A percentile compares a stretch with the other conserved stretches of the same genome.
These are phyloP conservation scores for Psittacara wagleri DNA, from an alignment of 2,113 vertebrate species.

Conservation along the genomic window DNA sequence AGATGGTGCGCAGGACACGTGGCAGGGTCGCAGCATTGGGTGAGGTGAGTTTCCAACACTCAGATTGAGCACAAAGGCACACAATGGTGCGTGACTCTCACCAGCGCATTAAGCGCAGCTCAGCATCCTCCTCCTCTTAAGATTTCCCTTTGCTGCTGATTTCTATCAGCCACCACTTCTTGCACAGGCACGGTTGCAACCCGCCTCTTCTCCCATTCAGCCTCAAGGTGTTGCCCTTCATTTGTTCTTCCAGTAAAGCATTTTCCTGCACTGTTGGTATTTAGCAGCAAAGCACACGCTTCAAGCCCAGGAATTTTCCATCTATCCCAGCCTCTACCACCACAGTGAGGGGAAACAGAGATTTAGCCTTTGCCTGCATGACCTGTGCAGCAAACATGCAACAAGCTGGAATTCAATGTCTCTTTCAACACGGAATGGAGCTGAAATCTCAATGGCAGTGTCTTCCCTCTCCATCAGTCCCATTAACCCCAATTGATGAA, in stretches of 20 bases:
- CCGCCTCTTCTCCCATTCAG: neutral
- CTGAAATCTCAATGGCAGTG: fast-evolving
- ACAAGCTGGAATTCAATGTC: neutral
- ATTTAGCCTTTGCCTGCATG: neutral
- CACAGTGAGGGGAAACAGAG: neutral
- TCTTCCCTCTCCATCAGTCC: neutral
- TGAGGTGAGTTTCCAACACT: fast-evolving
- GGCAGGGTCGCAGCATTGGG: fast-evolving
- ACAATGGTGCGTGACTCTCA: fast-evolving
- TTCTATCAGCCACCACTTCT: neutral
- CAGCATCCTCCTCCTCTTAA: neutral
- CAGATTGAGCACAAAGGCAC: fast-evolving
- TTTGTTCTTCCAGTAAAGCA: neutral
- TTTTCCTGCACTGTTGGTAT: neutral
- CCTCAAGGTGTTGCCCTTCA: neutral
- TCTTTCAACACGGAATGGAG: neutral
- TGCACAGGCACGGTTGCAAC: neutral
- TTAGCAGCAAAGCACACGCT: fast-evolving
- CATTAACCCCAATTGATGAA: neutral
- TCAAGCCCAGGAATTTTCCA: neutral
- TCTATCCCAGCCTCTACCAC: neutral
- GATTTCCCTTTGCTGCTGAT: neutral
- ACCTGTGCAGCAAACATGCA: neutral
- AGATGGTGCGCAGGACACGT: fast-evolving
- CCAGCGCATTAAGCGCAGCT: fast-evolving